phyloP scores from a whole-genome alignment of 2,797 vertebrate species.

The Sebastes vulpes region DNA sequence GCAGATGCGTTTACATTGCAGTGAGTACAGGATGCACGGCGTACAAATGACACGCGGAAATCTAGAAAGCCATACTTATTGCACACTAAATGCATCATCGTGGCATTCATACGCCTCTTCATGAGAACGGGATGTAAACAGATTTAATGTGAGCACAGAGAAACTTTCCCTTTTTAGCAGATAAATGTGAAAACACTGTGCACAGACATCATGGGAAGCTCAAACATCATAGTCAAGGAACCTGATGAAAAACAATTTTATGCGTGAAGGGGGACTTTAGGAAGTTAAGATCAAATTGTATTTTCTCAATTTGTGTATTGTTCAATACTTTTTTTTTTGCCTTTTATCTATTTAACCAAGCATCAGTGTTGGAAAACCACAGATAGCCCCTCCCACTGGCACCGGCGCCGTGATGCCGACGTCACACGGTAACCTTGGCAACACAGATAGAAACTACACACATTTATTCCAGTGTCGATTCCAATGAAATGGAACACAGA shows the following conservation, averaged over 20 bases:
- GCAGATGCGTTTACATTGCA: too few species aligned
- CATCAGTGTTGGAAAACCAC: slow-evolving; percentile 13
- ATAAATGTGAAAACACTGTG: not conserved
- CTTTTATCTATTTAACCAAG: slow-evolving; percentile 17
- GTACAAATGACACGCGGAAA: too few species aligned
- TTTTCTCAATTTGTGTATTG: slow-evolving; percentile 28
- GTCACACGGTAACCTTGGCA: slow-evolving; percentile 62
- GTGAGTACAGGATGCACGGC: too few species aligned
- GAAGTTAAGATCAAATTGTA: not conserved
- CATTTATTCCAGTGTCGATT: slow-evolving; percentile 51
- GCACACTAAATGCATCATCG: too few species aligned
- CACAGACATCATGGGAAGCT: not conserved
- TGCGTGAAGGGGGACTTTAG: not conserved
- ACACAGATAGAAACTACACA: slow-evolving; percentile 56
- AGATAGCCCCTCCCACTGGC: slow-evolving; percentile 20
- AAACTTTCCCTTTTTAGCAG: not conserved
- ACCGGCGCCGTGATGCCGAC: slow-evolving; percentile 29
- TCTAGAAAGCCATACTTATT: too few species aligned
- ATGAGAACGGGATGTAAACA: not conserved
- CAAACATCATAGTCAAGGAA: not conserved
- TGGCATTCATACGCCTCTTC: too few species aligned
- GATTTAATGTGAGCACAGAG: too few species aligned
- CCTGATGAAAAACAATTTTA: not conserved
- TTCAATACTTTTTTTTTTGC: not conserved
- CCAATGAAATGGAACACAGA: slow-evolving; percentile 51